phyloP scores from a whole-genome alignment of 2,888 invertebrate genomes.

The Pherbina coryleti region DNA sequence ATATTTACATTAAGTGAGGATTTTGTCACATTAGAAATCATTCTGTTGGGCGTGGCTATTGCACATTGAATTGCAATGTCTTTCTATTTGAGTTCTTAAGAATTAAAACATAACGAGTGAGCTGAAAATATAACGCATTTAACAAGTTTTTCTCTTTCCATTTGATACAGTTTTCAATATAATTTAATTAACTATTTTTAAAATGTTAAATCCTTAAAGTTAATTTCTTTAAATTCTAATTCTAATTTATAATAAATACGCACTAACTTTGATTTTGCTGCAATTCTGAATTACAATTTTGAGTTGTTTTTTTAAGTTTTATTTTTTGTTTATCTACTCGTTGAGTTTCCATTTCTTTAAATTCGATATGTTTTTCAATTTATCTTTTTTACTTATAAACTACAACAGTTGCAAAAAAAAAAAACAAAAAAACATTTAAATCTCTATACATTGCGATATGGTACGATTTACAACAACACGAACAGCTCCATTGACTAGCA shows the following conservation, averaged over 20 bases:
- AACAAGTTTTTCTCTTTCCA: background rate
- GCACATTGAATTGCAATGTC: too few species aligned
- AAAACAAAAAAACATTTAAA: background rate
- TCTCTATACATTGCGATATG: slow-evolving; percentile 46
- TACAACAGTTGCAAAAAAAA: background rate
- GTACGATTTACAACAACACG: slow-evolving; percentile 36
- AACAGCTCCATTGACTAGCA: background rate
- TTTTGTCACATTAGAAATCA: too few species aligned
- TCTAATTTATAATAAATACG: background rate
- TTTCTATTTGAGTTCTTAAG: too few species aligned
- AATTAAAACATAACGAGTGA: too few species aligned
- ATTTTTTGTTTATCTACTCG: slow-evolving; percentile 19
- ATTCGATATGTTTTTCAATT: slow-evolving; percentile 64
- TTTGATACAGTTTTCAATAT: slow-evolving; percentile 1
- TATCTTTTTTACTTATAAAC: slow-evolving; percentile 14
- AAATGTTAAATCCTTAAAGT: background rate
- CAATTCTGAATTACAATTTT: slow-evolving; percentile 39
- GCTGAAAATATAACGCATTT: background rate
- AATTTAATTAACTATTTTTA: background rate
- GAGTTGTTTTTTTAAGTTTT: too few species aligned
- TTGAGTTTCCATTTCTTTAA: slow-evolving; percentile 59
- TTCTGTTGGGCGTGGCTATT: too few species aligned
- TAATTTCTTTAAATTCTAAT: background rate
- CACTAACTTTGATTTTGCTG: slow-evolving; percentile 40
- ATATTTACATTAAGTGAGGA: too few species aligned